A percentile compares a stretch with the other conserved stretches of the same genome.
phyloP scores from a whole-genome alignment of 2,113 vertebrate species.

The Salvelinus namaycush region DNA sequence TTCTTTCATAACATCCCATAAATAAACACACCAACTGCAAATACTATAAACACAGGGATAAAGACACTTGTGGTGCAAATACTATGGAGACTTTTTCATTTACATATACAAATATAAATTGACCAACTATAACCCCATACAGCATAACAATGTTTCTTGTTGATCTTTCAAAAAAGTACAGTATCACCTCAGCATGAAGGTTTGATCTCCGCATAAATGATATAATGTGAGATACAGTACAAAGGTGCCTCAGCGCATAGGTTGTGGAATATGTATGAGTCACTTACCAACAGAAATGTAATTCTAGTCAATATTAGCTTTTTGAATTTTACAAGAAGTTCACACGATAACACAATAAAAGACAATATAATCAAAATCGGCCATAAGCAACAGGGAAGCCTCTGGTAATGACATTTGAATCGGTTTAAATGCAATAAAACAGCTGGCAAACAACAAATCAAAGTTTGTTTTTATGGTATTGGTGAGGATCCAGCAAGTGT shows the following conservation, averaged over 20 bases:
- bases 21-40: too few relatives aligned
- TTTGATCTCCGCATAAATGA: neutral
- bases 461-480: neutral
- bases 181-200: neutral
- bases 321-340: neutral
- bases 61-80: too few relatives aligned
- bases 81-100: too few relatives aligned
- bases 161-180: neutral
- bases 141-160: neutral
- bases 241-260: neutral
- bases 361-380: neutral
- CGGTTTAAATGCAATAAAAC: too few relatives aligned
- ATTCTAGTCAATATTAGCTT: neutral
- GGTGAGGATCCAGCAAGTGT: neutral
- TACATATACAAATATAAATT: too few relatives aligned
- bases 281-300: neutral
- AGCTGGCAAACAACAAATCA: neutral
- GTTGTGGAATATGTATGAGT: neutral
- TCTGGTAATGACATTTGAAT: neutral
- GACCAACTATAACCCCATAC: too few relatives aligned
- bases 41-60: too few relatives aligned
- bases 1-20: neutral
- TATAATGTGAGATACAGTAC: neutral
- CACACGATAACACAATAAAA: neutral
- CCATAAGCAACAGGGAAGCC: neutral